Conservation (phyloP, 1,140 invertebrate species). For the Calephelis nemesis region DNA sequence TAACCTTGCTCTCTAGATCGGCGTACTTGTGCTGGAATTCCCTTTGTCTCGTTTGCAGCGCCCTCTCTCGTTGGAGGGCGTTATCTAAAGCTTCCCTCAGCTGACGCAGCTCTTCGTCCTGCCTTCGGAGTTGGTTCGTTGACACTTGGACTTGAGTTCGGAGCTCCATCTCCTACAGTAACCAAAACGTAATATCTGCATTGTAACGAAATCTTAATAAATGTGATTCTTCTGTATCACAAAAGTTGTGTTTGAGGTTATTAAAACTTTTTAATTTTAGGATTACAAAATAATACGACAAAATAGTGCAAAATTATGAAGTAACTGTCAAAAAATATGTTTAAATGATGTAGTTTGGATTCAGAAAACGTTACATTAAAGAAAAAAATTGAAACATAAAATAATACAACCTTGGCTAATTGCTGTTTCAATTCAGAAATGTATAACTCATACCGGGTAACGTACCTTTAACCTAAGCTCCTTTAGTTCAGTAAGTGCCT, state of each 20-base stretch:
- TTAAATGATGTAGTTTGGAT: too few species aligned
- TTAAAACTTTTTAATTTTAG: too few species aligned
- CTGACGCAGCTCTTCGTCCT: conserved; percentile 95
- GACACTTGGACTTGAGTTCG: conserved; percentile 98
- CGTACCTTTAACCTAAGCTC: conserved; percentile 92
- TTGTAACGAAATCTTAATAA: too few species aligned
- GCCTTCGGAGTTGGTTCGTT: conserved; percentile 94
- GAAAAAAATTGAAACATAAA: too few species aligned
- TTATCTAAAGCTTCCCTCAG: conserved; percentile 88
- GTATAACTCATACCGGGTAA: background rate
- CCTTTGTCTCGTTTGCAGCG: conserved; percentile 87
- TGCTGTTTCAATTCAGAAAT: too few species aligned
- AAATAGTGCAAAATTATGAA: too few species aligned
- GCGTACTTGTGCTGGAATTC: conserved; percentile 93
- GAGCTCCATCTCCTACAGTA: conserved; percentile 93
- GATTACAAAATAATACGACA: too few species aligned
- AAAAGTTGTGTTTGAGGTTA: too few species aligned
- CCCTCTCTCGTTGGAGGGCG: conserved; percentile 85
- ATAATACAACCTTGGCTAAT: too few species aligned
- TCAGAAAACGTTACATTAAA: too few species aligned
- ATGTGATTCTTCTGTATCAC: too few species aligned
- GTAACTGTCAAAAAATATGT: too few species aligned
- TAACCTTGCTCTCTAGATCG: conserved; percentile 90
- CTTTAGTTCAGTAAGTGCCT: conserved; percentile 95
- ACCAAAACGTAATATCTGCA: background rate